Evolutionary conservation across 2,797 vertebrate species (phyloP).

Genomic region (Pagetopsis macropterus): DNA sequence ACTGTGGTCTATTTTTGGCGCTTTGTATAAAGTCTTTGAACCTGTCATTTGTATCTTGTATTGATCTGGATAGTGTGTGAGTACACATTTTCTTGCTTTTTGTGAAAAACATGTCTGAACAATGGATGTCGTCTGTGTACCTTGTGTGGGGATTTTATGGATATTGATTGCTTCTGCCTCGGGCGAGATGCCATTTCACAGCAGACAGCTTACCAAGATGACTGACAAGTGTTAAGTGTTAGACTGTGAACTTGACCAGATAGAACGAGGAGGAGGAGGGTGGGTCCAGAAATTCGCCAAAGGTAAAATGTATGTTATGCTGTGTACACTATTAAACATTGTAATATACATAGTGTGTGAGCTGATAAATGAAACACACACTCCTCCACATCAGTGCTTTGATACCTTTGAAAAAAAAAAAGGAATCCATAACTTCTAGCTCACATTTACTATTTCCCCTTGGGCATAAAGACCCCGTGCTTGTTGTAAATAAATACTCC

Average conservation of each 20-base stretch:
- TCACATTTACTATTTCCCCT: not conserved
- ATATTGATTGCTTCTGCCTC: constrained; percentile 43
- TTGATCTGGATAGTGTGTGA: constrained; percentile 20
- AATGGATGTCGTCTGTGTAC: constrained; percentile 18
- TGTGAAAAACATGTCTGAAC: constrained; percentile 24
- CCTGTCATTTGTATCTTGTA: constrained; percentile 36
- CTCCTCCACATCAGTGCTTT: constrained; percentile 7
- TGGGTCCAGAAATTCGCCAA: constrained; percentile 25
- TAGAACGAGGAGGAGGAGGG: not conserved
- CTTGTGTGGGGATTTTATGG: constrained; percentile 36
- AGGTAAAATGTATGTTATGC: constrained; percentile 15
- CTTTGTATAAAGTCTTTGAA: constrained; percentile 44
- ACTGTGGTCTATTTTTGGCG: constrained; percentile 40
- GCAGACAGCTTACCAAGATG: constrained; percentile 49
- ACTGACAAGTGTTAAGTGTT: constrained; percentile 58
- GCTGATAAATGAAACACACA: constrained; percentile 6
- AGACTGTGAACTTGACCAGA: constrained; percentile 47
- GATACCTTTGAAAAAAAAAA: not conserved
- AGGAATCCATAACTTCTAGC: not conserved
- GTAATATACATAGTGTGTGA: not conserved
- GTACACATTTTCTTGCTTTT: constrained; percentile 20
- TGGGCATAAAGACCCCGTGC: not conserved
- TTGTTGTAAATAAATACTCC: not conserved
- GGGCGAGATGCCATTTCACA: constrained; percentile 53
- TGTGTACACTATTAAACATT: not conserved